Evolutionary conservation across 2,797 vertebrate species (phyloP), one percentile per base, ranked within the genome.

Genomic region (Sebastolobus altivelis): DNA sequence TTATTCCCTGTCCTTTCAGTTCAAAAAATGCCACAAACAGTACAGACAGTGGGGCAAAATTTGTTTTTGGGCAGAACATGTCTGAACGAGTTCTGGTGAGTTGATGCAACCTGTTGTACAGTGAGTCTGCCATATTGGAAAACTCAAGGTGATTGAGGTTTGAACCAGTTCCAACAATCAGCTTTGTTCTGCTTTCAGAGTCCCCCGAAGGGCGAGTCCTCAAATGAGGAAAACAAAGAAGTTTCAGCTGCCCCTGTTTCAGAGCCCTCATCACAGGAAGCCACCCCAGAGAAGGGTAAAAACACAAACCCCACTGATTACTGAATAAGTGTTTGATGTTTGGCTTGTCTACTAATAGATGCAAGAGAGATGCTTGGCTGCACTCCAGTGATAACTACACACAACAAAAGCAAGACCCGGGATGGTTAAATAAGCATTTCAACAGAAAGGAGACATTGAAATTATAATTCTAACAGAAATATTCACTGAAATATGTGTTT

Each of bases 31-130:
- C 97, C 5, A 83, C 95, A 72, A 97, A 97, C 90, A 97, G 95
- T 85, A 92, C 96, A 62, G 98, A 99, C 20, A 93, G 96, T 87
- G 97, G 95, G 90, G 96, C 96, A 92, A 99, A 98, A 79, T 99
- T 99, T 92, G 96, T 99, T 58, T 99, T 99, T 91, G 98, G 98
- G 75, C 98, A 99, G 95, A 99, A 99, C 91, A 99, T 99, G 98
- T 99, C 97, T 4, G 98, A 98, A 80, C 95, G 98, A 74, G 98
- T 99, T 74, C 91, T 99, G 97, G 98, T 99, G 93, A 98, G 98
- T 96, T 46, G 3, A 20, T 46, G 5, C 6, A 20, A 18, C 29
- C 43, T 68, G 25, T 61, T 83, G 11, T 65, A 20, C 49, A 46
- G 52, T 61, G 12, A 2, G 95, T 79, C 93, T 78, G 93, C 14